A percentile compares a stretch with the other conserved stretches of the same genome.
These are phyloP conservation scores for Acrossocheilus wenchowensis DNA, from an alignment of 2,797 vertebrate species.

Conservation along the genomic window DNA sequence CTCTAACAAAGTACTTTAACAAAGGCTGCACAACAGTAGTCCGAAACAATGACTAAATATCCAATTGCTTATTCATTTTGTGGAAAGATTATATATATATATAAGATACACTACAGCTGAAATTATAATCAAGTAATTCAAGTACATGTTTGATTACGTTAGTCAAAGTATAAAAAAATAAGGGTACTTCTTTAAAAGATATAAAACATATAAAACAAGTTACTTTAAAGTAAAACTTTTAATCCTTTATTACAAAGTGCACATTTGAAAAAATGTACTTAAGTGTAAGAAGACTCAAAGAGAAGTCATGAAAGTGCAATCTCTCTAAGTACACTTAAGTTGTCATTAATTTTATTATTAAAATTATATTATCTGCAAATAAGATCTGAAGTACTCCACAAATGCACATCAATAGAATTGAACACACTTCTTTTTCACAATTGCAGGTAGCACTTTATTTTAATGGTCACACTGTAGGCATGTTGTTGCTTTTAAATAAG, in stretches of 20 bases:
- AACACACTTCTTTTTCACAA: background rate
- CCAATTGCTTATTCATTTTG: no score
- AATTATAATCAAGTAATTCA: background rate
- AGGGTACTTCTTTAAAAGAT: background rate
- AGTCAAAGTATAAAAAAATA: background rate
- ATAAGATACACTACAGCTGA: background rate
- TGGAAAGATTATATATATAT: no score
- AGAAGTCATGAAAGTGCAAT: background rate
- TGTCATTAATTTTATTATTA: background rate
- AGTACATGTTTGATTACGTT: background rate
- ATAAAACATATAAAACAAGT: background rate
- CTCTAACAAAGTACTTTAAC: no score
- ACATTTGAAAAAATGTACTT: background rate
- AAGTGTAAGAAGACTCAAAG: background rate
- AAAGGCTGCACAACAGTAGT: no score
- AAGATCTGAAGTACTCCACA: background rate
- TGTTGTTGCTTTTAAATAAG: background rate
- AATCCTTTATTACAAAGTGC: background rate
- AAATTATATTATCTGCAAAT: background rate
- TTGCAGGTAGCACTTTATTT: background rate
- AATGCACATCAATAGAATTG: background rate
- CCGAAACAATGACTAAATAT: no score
- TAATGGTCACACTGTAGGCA: background rate
- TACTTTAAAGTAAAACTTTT: background rate
- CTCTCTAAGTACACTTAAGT: background rate